A percentile compares a stretch with the other conserved stretches of the same genome.
Conservation (phyloP, 2,888 invertebrate genomes). For the Diaphora mendica region DNA sequence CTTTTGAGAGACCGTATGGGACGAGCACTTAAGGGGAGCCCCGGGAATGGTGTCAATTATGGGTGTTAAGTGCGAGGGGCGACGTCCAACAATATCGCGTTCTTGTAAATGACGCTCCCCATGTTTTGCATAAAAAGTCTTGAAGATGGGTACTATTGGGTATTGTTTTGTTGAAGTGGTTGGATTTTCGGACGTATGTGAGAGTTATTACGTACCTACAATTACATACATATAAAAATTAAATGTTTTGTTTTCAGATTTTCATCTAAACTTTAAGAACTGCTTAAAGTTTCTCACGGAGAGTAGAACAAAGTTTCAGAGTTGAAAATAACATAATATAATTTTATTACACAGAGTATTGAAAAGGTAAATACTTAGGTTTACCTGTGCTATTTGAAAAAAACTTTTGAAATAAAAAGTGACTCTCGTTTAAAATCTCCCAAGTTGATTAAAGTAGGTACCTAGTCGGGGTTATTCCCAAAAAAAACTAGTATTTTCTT, state of each 20-base stretch:
- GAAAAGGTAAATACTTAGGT: no score
- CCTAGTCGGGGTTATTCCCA: no score
- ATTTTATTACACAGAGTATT: neutral
- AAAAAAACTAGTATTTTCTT: no score
- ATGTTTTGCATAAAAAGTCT: slow-evolving; percentile 57
- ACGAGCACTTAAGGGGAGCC: slow-evolving; percentile 80
- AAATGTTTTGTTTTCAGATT: neutral
- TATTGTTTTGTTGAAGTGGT: slow-evolving; percentile 28
- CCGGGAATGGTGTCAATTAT: slow-evolving; percentile 84
- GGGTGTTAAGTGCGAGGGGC: slow-evolving; percentile 78
- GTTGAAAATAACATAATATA: neutral
- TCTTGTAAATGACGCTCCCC: slow-evolving; percentile 48
- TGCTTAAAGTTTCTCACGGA: neutral
- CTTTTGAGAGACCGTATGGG: slow-evolving; percentile 73
- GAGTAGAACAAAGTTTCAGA: neutral
- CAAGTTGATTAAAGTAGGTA: neutral
- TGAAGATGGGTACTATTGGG: slow-evolving; percentile 30
- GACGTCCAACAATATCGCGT: slow-evolving; percentile 43
- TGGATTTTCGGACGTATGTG: neutral
- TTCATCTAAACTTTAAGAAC: neutral
- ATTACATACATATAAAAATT: neutral
- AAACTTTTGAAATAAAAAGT: no score
- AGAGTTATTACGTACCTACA: no score
- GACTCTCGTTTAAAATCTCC: neutral
- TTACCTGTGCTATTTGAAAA: no score